Percentiles rank a stretch among this genome's conserved stretches.
phyloP scores from a whole-genome alignment of 2,888 invertebrate genomes.

The Perizoma flavofasciatum region DNA sequence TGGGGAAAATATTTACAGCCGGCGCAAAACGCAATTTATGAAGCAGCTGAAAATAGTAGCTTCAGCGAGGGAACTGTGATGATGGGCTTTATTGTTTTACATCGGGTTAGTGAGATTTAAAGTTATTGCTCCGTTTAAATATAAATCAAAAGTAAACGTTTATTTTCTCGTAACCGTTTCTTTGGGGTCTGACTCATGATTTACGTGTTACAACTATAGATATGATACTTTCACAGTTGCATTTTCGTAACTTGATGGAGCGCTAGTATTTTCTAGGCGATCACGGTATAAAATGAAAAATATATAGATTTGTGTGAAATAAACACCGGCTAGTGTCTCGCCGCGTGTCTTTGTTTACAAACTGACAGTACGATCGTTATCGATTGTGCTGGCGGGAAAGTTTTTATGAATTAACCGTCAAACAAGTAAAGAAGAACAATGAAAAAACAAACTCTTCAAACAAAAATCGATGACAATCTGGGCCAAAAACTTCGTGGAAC shows the following conservation, averaged over 20 bases:
- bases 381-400: constrained; percentile 79
- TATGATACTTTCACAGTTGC: constrained; percentile 9
- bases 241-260: neutral
- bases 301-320: constrained; percentile 1
- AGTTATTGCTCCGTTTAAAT: constrained; percentile 46
- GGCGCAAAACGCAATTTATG: constrained; percentile 72
- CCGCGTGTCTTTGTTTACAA: constrained; percentile 71
- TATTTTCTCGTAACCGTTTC: constrained; percentile 18
- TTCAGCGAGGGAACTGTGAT: constrained; percentile 54
- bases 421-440: constrained; percentile 85
- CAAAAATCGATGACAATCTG: constrained; percentile 85
- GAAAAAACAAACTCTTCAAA: constrained; percentile 84
- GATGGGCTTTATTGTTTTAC: constrained; percentile 66
- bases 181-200: constrained; percentile 19
- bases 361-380: constrained; percentile 65
- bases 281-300: neutral
- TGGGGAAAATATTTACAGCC: constrained; percentile 78
- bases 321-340: constrained; percentile 2
- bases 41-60: constrained; percentile 59
- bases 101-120: constrained; percentile 57
- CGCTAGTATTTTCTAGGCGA: neutral
- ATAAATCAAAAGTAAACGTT: constrained; percentile 27
- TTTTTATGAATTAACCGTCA: constrained; percentile 84
- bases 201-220: constrained; percentile 10
- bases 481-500: constrained; percentile 82